Evolutionary conservation across 2,113 vertebrate species (phyloP).

Genomic region (Fregetta grallaria): DNA sequence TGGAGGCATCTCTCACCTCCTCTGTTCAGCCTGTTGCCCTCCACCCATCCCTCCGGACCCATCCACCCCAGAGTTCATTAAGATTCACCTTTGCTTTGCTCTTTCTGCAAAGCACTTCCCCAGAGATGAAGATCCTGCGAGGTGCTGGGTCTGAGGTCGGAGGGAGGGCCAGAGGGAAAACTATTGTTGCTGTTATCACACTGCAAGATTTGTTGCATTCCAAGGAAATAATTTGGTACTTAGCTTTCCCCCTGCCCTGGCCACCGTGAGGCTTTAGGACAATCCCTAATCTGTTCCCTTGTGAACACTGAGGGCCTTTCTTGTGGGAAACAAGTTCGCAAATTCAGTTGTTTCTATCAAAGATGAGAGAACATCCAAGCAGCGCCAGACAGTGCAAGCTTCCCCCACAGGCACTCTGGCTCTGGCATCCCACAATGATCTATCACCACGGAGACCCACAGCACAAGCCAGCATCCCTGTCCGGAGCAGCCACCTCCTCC

Average conservation of each 20-base stretch:
- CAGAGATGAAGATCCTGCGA: not conserved
- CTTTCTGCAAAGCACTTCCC: not conserved
- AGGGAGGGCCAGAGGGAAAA: not conserved
- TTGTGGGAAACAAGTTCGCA: slow-evolving; percentile 57
- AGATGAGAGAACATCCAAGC: slow-evolving; percentile 61
- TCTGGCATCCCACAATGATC: slow-evolving; percentile 50
- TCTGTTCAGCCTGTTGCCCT: not conserved
- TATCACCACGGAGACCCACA: slow-evolving; percentile 1
- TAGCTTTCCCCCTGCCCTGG: slow-evolving; percentile 9
- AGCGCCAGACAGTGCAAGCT: slow-evolving; percentile 53
- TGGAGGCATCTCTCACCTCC: rapidly evolving
- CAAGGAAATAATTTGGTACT: slow-evolving; percentile 50
- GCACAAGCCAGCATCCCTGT: slow-evolving; percentile 33
- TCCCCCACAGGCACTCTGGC: slow-evolving; percentile 48
- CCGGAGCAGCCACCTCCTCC: not conserved
- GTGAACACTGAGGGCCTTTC: slow-evolving; percentile 57
- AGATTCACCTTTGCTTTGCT: not conserved
- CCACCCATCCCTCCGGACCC: rapidly evolving
- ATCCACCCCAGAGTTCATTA: not conserved
- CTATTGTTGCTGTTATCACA: slow-evolving; percentile 41
- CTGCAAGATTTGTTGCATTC: slow-evolving; percentile 46
- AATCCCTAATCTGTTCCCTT: slow-evolving; percentile 55
- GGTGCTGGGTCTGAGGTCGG: not conserved
- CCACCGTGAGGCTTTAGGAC: slow-evolving; percentile 36
- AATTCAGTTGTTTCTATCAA: slow-evolving; percentile 59